Evolutionary conservation across 23 tunicate genomes (phyloP), one percentile per base, ranked within the genome.

Genomic region (Styela plicata): DNA sequence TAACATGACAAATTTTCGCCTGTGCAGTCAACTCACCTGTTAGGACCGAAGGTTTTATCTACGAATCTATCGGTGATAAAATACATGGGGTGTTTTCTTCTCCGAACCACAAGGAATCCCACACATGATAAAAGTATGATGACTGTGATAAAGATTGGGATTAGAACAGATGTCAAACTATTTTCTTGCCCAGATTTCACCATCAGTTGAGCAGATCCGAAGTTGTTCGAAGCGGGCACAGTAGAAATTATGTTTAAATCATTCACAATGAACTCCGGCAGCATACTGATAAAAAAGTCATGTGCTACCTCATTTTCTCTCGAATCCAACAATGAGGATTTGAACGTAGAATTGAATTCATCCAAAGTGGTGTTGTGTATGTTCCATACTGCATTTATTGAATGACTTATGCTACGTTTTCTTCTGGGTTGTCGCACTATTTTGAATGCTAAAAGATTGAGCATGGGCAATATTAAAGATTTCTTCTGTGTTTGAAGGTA

Each of bases 191-290:
- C 20, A 3, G 7, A 16, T n/a, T 33, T 21, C 3, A 34, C 36
- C 10, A 21, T 17, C 27, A 23, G 31, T 16, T 24, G 73, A 13
- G 13, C 73, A 32, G 34, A 21, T 26, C 17, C 29, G 7, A 30
- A 7, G 3, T 29, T 71, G 77, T 21, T 16, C 7, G 37, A 10
- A 28, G 31, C 10, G 7, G 30, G 36, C 3, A 16, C 7, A 19
- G 7, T 2, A 19, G 24, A 16, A 21, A 36, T 26, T 21, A 71
- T 32, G 35, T 29, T 71, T 16, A 22, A 28, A 34, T 34, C 13
- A 32, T 18, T 71, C 16, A 71, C 77, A 5, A 71, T 71, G 34
- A 71, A 28, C 37, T 71, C 77, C 16, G 77, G 77, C 36, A 71
- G 35, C 77, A 71, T 71, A 18, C 20, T 7, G 17, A 29, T 2